Conservation (phyloP, 2,113 vertebrate genomes). For the Chionis minor region DNA sequence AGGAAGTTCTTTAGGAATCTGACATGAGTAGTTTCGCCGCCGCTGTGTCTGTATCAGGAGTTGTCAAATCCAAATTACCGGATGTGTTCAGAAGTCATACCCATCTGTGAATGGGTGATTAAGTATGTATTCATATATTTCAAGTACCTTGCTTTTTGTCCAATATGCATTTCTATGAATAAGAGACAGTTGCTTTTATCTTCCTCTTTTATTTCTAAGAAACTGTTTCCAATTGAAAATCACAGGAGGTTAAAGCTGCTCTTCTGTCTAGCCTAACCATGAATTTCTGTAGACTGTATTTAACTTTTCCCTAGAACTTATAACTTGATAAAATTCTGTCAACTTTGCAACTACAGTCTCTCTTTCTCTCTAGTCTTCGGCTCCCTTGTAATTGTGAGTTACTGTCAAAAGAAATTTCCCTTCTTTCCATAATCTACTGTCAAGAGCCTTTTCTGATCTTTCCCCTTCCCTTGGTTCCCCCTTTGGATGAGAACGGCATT, state of each 20-base stretch:
- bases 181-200: background rate
- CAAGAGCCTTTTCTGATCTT: background rate
- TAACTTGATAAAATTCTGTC: background rate
- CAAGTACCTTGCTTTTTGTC: background rate
- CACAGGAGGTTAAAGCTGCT: background rate
- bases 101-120: background rate
- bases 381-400: background rate
- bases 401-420: background rate
- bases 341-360: background rate
- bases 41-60: background rate
- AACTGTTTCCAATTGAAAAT: background rate
- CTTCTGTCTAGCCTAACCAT: background rate
- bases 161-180: background rate
- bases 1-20: background rate
- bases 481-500: background rate
- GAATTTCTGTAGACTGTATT: background rate
- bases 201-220: background rate
- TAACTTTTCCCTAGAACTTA: background rate
- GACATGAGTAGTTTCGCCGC: background rate
- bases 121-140: background rate
- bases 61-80: background rate
- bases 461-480: background rate
- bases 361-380: background rate
- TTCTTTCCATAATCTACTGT: background rate
- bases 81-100: background rate